phyloP scores from a whole-genome alignment of 1,140 invertebrate genomes.

The Lamellibrachia luymesi region DNA sequence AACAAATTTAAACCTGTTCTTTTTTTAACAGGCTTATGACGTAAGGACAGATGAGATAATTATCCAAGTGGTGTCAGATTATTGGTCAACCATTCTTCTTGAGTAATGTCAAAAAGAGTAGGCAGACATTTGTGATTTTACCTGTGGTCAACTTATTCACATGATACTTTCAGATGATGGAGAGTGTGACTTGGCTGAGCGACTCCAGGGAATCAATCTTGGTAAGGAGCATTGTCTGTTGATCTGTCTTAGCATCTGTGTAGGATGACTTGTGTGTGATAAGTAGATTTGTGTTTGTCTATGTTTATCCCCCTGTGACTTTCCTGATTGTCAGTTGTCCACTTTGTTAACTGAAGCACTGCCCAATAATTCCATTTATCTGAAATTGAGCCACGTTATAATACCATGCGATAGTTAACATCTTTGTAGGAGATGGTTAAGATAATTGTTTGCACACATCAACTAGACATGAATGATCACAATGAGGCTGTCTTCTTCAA shows the following conservation, averaged over 20 bases:
- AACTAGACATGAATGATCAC: too few relatives aligned
- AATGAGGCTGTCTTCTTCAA: too few relatives aligned
- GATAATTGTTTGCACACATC: too few relatives aligned
- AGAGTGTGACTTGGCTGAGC: constrained; percentile 25
- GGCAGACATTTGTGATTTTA: background rate
- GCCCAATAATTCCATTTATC: too few relatives aligned
- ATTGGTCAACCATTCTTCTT: background rate
- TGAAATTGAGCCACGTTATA: too few relatives aligned
- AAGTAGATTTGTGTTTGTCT: background rate
- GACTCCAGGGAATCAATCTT: constrained; percentile 25
- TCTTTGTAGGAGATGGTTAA: too few relatives aligned
- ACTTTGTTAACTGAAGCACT: too few relatives aligned
- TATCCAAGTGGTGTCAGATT: background rate
- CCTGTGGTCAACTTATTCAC: background rate
- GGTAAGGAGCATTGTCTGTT: constrained; percentile 7
- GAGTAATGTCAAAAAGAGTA: background rate
- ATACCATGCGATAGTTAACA: too few relatives aligned
- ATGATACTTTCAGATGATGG: constrained; percentile 12
- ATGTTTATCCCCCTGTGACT: background rate
- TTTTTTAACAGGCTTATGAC: background rate
- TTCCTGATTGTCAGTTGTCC: too few relatives aligned
- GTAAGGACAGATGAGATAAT: background rate
- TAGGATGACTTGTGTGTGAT: background rate
- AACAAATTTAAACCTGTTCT: background rate
- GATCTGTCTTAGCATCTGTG: background rate